Base-by-base conservation (phyloP, 2,113 vertebrate species). In the Ailuropoda melanoleuca region DNA sequence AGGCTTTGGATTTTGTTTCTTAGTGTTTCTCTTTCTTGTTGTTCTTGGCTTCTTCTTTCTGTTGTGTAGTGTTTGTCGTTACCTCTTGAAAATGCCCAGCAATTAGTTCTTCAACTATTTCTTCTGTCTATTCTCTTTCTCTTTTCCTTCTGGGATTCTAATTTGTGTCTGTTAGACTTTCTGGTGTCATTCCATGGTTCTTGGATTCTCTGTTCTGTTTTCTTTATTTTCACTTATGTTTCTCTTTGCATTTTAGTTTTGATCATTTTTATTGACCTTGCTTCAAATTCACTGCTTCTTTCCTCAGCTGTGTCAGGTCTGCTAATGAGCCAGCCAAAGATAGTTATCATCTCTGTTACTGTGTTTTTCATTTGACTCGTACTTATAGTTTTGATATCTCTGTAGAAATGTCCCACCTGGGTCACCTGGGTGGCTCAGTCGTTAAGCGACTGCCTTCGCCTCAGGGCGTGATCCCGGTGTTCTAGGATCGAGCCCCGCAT, bases 31-130 rank as follows among this genome's bases (percentile, higher is more conserved):
- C 8, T 92, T 89, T 74, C 48, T 84, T 90, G 18, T 7, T 50
- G n/a, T 88, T 66, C 56, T 84, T 37, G 77, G 34, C 19, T 78
- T 90, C 53, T 88, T 53, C 18, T 2, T 81, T 80, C 34, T 80
- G 37, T 80, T 34, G 18, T 88, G 87, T 87, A 86, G 31, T 24
- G 12, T 50, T 46, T 75, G 3, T 75, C 43, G 53, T 70, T 92
- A 95, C 78, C 46, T 62, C 31, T 70, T 58, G 18, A 88, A 74
- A 86, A 26, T 83, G 84, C 43, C 60, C 81, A 92, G 92, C 11
- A 37, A 82, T 90, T 95, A 74, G 68, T 93, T 97, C 26, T 58
- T 89, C 29, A 88, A 74, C 81, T 89, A 89, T 75, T 68, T 97
- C 72, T 88, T 81, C 34, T 70, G 34, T 21, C 12, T 12, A 43